These are phyloP conservation scores for Heliopora coerulea DNA, from an alignment of 92 coral and sea anemone genomes.

Conservation along the genomic window DNA sequence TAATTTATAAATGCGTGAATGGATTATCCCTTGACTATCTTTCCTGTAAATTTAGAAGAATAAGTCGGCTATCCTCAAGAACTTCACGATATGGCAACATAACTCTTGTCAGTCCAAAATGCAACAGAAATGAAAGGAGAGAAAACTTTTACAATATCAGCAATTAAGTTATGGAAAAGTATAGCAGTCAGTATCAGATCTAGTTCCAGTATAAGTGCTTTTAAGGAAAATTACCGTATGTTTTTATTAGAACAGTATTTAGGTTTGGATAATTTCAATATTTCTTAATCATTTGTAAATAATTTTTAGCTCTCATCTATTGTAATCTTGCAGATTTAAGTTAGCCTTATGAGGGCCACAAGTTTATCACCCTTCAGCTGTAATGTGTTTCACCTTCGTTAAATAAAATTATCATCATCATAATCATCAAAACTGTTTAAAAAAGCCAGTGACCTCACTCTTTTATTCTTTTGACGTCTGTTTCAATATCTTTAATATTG, in stretches of 20 bases:
- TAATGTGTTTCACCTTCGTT: too few species aligned
- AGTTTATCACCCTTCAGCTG: too few species aligned
- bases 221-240: not conserved
- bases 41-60: not conserved
- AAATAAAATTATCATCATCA: too few species aligned
- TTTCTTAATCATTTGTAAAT: too few species aligned
- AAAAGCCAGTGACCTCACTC: too few species aligned
- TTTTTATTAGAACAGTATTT: not conserved
- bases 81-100: slow-evolving; percentile 16
- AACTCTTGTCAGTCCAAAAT: too few species aligned
- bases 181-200: not conserved
- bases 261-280: slow-evolving; percentile 1
- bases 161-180: slow-evolving; percentile 22
- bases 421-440: too few species aligned
- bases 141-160: not conserved
- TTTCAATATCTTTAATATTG: too few species aligned
- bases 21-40: slow-evolving; percentile 31
- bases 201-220: not conserved
- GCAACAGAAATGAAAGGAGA: slow-evolving; percentile 17
- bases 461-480: too few species aligned
- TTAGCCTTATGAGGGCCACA: too few species aligned
- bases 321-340: too few species aligned
- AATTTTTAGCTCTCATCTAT: too few species aligned
- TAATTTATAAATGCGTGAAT: slow-evolving; percentile 39
- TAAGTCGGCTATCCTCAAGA: not conserved